Percentiles rank a stretch among this genome's conserved stretches.
phyloP scores from a whole-genome alignment of 53 echinoderm and acorn worm genomes.

The Zoroaster sp. region DNA sequence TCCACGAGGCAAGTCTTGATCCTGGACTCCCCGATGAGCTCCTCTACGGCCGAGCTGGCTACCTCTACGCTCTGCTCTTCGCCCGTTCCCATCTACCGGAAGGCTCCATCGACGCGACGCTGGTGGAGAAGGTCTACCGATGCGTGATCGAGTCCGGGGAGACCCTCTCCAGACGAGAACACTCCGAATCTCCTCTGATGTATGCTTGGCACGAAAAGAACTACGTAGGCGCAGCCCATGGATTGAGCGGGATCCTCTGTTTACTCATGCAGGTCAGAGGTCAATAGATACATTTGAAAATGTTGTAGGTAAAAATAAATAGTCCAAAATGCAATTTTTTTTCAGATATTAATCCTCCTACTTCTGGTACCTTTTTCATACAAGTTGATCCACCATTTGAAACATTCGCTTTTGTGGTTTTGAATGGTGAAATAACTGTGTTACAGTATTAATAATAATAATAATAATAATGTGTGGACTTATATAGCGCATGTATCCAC shows the following conservation, averaged over 20 bases:
- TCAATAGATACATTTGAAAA: not conserved
- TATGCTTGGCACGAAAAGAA: conserved; percentile 93
- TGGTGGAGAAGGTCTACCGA: conserved; percentile 67
- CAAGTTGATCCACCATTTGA: no score
- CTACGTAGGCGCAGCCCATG: conserved; percentile 95
- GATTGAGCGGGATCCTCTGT: conserved; percentile 77
- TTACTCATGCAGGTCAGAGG: conserved; percentile 82
- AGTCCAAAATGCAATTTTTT: no score
- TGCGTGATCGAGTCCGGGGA: conserved; percentile 68
- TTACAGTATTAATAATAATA: no score
- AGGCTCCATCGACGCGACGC: conserved; percentile 43
- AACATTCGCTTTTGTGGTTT: no score
- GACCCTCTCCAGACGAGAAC: conserved; percentile 51
- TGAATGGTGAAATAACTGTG: no score
- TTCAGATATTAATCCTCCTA: no score
- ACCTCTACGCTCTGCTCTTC: conserved; percentile 84
- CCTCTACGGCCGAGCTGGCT: conserved; percentile 84
- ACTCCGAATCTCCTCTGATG: conserved; percentile 70
- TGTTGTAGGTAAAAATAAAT: no score
- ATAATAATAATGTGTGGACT: no score
- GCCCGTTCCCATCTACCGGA: conserved; percentile 61
- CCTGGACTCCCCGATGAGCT: conserved; percentile 81
- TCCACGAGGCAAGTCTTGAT: conserved; percentile 47
- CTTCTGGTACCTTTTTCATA: no score
- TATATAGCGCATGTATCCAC: no score